phyloP scores from a whole-genome alignment of 23 tunicate genomes.

The Corella eumyota region DNA sequence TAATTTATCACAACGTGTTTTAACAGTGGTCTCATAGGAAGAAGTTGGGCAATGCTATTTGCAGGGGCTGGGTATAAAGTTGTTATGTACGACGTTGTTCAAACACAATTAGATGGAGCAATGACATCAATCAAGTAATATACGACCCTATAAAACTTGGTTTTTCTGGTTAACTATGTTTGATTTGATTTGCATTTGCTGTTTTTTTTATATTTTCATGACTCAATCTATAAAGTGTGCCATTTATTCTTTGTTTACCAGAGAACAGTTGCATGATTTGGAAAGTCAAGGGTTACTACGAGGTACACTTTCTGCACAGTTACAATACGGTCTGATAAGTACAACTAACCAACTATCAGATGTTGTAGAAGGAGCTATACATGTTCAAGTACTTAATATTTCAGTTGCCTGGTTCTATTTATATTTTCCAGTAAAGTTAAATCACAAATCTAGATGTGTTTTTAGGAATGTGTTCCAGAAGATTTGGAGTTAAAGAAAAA shows the following conservation, averaged over 20 bases:
- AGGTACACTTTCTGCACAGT: slow-evolving; percentile 52
- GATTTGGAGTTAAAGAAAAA: slow-evolving; percentile 66
- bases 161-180: no score
- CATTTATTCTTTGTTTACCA: no score
- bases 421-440: no score
- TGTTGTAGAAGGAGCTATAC: slow-evolving; percentile 53
- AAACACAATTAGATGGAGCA: slow-evolving; percentile 42
- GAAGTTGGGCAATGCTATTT: slow-evolving; percentile 98
- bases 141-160: no score
- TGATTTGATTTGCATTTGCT: no score
- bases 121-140: slow-evolving; percentile 11
- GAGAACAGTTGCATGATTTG: slow-evolving; percentile 44
- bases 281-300: slow-evolving; percentile 58
- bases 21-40: slow-evolving; percentile 85
- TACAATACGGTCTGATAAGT: slow-evolving; percentile 46
- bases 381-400: no score
- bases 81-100: slow-evolving; percentile 63
- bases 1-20: no score
- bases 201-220: no score
- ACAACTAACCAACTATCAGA: slow-evolving; percentile 34
- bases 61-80: slow-evolving; percentile 91
- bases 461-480: slow-evolving; percentile 97
- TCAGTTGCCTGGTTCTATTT: no score
- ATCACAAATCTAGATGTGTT: no score
- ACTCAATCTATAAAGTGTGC: no score